Conservation (phyloP, 2,797 vertebrate genomes). For the Gallinago nigripennis region DNA sequence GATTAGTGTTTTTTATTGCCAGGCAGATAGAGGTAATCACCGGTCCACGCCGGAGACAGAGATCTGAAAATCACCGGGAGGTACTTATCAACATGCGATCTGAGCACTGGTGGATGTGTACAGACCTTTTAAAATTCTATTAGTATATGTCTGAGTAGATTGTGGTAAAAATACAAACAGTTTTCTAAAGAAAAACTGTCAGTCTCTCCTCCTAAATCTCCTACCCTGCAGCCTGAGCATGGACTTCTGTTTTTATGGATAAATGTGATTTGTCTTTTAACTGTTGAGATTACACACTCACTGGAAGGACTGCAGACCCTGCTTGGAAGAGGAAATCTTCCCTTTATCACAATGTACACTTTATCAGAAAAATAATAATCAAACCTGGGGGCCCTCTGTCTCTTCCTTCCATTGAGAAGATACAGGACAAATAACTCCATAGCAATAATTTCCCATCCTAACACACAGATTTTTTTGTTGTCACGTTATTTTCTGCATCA, state of each 20-base stretch:
- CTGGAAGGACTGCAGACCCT: background rate
- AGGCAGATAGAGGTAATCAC: conserved; percentile 2
- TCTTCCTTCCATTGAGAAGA: background rate
- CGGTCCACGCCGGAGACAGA: accelerated
- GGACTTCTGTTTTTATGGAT: conserved; percentile 48
- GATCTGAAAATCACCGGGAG: background rate
- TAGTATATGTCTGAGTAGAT: conserved; percentile 45
- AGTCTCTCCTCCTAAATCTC: conserved; percentile 28
- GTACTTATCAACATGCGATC: conserved; percentile 30
- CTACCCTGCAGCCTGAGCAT: conserved; percentile 21
- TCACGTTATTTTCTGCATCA: conserved; percentile 79
- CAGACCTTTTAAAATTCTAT: conserved; percentile 62
- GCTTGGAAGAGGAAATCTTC: conserved; percentile 24
- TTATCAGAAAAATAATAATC: conserved; percentile 58
- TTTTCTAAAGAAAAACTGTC: conserved; percentile 35
- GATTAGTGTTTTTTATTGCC: background rate
- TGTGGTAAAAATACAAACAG: conserved; percentile 13
- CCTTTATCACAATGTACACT: conserved; percentile 1
- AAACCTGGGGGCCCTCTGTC: background rate
- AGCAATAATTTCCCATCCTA: conserved; percentile 37
- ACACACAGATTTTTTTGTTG: conserved; percentile 35
- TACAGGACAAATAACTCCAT: background rate
- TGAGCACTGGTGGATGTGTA: background rate
- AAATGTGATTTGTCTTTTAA: conserved; percentile 38
- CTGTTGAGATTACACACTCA: conserved; percentile 35